Base-by-base conservation (phyloP, 2,113 vertebrate species). In the Platycercus adscitus region DNA sequence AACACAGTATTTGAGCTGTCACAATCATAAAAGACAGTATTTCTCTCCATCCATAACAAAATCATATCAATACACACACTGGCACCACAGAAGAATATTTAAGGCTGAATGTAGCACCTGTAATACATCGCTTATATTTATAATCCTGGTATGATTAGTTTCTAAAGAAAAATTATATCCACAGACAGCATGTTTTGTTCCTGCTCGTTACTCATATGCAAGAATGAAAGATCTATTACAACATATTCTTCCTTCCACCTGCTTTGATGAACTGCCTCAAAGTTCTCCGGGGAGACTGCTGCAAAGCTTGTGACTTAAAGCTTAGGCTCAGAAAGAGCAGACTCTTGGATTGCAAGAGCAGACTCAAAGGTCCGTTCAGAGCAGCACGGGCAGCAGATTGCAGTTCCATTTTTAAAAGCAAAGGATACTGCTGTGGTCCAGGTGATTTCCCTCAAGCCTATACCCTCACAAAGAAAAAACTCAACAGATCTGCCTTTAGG, bases 401-500 rank as follows among this genome's bases (percentile, higher is more conserved):
- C 88, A 85, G 60, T 56, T 92, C 82, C 89, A 89, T 88, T 93
- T 91, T 92, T 90, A 89, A 96, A 83, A 96, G 88, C 73, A 93
- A 82, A 97, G 77, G 81, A 94, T 88, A 91, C 71, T 0, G 3
- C 71, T 86, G 71, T 83, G 88, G 73, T 97, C 97, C 91, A 97
- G 96, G 97, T 96, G 95, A 95, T 97, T 96, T 92, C 94, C 92
- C 96, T 93, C 92, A 92, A 95, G 95, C 93, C 82, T 85, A 65
- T 82, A 80, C 50, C 66, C 65, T 94, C 85, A 86, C 93, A 96
- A 91, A 95, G 81, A 25, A 85, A 89, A 94, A 95, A 56, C 52
- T 90, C 81, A 96, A 94, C 73, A 96, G 91, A 95, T 92, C 87
- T 93, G 89, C 86, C 96, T 95, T 83, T 68, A 93, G 96, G 94